Evolutionary conservation across 2,888 invertebrate species (phyloP).

Genomic region (Camptogramma bilineatum): DNA sequence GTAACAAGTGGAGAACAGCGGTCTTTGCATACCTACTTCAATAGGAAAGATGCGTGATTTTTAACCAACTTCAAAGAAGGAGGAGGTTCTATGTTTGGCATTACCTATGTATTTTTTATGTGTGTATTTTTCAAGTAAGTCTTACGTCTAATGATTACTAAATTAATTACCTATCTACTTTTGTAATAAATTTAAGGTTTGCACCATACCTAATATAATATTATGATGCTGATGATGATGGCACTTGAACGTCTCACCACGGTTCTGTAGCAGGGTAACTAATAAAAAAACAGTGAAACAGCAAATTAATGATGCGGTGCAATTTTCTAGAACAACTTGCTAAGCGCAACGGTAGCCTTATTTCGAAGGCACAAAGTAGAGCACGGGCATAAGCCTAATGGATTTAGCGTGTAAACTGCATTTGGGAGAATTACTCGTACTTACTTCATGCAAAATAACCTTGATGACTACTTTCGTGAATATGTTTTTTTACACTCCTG

Average conservation of each 20-base stretch:
- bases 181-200: no score
- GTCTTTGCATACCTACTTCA: no score
- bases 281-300: neutral
- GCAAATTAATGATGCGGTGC: constrained; percentile 2
- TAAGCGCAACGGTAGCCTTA: constrained; percentile 50
- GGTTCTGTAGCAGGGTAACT: neutral
- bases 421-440: constrained; percentile 53
- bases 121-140: no score
- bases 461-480: constrained; percentile 44
- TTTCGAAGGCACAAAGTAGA: constrained; percentile 38
- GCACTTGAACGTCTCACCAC: neutral
- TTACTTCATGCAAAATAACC: constrained; percentile 60
- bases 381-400: constrained; percentile 65
- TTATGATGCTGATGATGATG: no score
- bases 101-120: no score
- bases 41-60: no score
- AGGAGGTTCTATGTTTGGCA: no score
- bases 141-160: no score
- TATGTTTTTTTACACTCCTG: constrained; percentile 46
- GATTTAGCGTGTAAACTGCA: constrained; percentile 73
- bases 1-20: no score
- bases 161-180: no score
- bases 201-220: no score
- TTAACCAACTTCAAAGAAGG: no score
- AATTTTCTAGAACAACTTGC: constrained; percentile 48